Conservation (phyloP, 2,797 vertebrate genomes). For the Rhabdomys pumilio region DNA sequence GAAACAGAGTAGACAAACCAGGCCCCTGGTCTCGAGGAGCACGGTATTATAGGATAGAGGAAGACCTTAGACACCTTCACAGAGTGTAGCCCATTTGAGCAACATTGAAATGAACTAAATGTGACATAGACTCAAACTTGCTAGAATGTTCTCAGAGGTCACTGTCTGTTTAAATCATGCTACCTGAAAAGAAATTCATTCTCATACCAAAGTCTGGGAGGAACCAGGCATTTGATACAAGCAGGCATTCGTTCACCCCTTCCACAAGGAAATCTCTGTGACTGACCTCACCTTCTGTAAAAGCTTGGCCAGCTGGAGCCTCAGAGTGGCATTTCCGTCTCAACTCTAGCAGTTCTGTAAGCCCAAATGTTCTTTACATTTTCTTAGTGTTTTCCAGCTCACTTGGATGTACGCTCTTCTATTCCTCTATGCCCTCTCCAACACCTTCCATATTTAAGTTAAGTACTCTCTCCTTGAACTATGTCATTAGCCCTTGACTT, state of each 20-base stretch:
- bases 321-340: slow-evolving; percentile 35
- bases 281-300: slow-evolving; percentile 20
- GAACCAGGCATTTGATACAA: background rate
- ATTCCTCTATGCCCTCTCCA: background rate
- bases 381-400: background rate
- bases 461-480: background rate
- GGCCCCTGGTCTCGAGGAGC: background rate
- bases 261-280: background rate
- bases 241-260: background rate
- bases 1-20: background rate
- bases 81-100: background rate
- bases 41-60: background rate
- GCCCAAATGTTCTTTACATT: background rate
- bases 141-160: background rate
- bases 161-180: background rate
- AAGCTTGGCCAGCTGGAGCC: slow-evolving; percentile 49
- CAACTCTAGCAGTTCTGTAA: background rate
- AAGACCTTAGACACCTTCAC: too few relatives aligned
- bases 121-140: background rate
- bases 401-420: background rate
- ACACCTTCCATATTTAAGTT: background rate
- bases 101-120: background rate
- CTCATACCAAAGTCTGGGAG: background rate
- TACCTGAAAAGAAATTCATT: background rate
- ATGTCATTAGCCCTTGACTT: background rate